Conservation (phyloP, 2,888 invertebrate species). For the Leptogaster cylindrica region DNA sequence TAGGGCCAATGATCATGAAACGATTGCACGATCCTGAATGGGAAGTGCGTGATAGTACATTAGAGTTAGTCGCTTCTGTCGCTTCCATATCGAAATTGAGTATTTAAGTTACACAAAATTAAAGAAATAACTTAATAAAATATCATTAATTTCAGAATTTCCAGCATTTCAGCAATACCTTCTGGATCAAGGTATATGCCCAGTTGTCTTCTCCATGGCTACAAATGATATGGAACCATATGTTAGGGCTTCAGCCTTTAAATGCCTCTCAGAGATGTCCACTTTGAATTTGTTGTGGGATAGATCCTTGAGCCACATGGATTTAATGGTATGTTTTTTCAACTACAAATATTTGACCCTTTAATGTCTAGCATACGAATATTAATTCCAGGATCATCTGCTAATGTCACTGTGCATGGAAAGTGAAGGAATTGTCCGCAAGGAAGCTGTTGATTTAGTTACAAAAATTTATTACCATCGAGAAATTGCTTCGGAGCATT, state of each 20-base stretch:
- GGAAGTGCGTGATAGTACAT: slow-evolving; percentile 80
- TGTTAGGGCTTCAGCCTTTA: slow-evolving; percentile 77
- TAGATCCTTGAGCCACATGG: slow-evolving; percentile 65
- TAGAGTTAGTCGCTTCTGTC: slow-evolving; percentile 75
- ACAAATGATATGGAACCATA: slow-evolving; percentile 75
- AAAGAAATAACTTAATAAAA: not conserved
- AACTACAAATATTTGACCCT: not conserved
- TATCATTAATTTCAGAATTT: slow-evolving; percentile 66
- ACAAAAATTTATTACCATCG: slow-evolving; percentile 71
- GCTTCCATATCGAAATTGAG: slow-evolving; percentile 74
- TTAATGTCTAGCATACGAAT: slow-evolving; percentile 39
- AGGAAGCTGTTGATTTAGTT: slow-evolving; percentile 73
- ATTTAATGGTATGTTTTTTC: slow-evolving; percentile 67
- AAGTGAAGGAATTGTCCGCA: slow-evolving; percentile 78
- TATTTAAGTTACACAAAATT: slow-evolving; percentile 62
- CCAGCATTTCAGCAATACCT: slow-evolving; percentile 78
- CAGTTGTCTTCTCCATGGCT: slow-evolving; percentile 70
- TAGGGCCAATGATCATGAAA: slow-evolving; percentile 72
- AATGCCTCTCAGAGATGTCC: slow-evolving; percentile 73
- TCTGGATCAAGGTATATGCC: slow-evolving; percentile 69
- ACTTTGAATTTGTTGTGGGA: slow-evolving; percentile 73
- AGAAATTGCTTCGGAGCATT: slow-evolving; percentile 65
- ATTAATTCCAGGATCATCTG: slow-evolving; percentile 61
- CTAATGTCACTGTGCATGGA: slow-evolving; percentile 69
- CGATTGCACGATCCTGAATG: slow-evolving; percentile 76